These are phyloP conservation scores for Pseudeuparius sepicola DNA, from an alignment of 2,888 invertebrate genomes.

Conservation along the genomic window DNA sequence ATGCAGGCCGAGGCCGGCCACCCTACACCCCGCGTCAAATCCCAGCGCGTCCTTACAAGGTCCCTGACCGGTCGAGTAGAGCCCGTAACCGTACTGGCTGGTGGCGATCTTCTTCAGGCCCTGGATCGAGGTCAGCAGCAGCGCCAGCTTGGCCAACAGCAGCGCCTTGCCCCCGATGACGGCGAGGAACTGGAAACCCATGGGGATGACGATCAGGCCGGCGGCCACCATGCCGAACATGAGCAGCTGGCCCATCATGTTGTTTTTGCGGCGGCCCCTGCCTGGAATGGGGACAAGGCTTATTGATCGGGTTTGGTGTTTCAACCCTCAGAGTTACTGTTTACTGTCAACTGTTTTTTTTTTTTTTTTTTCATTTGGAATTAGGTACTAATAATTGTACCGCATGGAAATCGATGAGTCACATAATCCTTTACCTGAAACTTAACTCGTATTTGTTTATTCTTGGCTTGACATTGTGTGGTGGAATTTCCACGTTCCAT, in stretches of 20 bases:
- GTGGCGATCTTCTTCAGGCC: conserved; percentile 69
- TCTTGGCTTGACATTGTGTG: too few relatives aligned
- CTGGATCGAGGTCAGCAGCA: conserved; percentile 69
- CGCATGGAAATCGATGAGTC: too few relatives aligned
- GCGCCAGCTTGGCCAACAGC: conserved; percentile 69
- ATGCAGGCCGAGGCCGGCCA: conserved; percentile 7
- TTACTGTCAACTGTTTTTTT: too few relatives aligned
- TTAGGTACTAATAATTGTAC: too few relatives aligned
- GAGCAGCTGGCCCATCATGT: conserved; percentile 65
- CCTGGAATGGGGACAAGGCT: conserved; percentile 21
- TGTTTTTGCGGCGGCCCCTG: conserved; percentile 50
- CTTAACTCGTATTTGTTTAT: too few relatives aligned
- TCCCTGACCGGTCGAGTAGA: conserved; percentile 47
- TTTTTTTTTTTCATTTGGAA: too few relatives aligned
- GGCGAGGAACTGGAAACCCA: conserved; percentile 78
- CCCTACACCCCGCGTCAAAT: conserved; percentile 8
- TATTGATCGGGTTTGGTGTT: too few relatives aligned
- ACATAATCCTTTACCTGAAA: too few relatives aligned
- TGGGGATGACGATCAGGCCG: conserved; percentile 65
- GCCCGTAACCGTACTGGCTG: conserved; percentile 65
- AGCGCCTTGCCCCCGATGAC: conserved; percentile 74
- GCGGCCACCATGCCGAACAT: conserved; percentile 69
- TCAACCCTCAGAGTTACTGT: too few relatives aligned
- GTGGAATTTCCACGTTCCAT: too few relatives aligned
- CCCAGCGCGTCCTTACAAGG: conserved; percentile 26